A percentile compares a stretch with the other conserved stretches of the same genome.
Conservation (phyloP, 2,797 vertebrate species). For the Triplophysa yarkandensis region DNA sequence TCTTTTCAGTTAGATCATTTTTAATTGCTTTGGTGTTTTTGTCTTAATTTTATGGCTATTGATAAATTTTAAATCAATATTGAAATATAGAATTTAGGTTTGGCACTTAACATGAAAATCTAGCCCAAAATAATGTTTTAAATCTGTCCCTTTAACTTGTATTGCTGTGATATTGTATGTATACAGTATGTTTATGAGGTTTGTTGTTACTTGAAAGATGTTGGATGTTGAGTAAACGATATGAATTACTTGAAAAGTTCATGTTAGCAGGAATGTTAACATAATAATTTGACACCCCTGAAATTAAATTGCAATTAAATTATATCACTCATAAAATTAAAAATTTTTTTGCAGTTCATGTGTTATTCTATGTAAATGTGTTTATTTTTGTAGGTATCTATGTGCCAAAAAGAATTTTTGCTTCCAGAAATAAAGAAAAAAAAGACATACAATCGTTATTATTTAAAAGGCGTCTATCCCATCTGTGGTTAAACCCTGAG, state of each 20-base stretch:
- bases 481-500: conserved; percentile 35
- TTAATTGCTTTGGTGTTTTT: not conserved
- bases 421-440: conserved; percentile 52
- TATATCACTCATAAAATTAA: conserved; percentile 17
- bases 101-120: conserved; percentile 52
- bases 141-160: conserved; percentile 29
- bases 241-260: conserved; percentile 28
- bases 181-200: too few relatives aligned
- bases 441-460: conserved; percentile 28
- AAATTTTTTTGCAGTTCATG: not conserved
- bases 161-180: conserved; percentile 30
- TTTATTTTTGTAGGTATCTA: conserved; percentile 40
- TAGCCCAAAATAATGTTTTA: conserved; percentile 23
- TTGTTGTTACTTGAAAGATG: conserved; percentile 49
- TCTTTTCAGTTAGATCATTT: not conserved
- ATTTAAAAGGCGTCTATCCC: conserved; percentile 26
- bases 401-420: conserved; percentile 52
- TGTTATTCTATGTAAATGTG: conserved; percentile 14
- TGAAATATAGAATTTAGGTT: conserved; percentile 41
- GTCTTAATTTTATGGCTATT: conserved; percentile 16
- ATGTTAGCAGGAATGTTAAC: conserved; percentile 13
- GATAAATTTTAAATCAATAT: conserved; percentile 25
- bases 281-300: conserved; percentile 7
- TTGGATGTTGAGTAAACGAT: conserved; percentile 18
- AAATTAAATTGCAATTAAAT: conserved; percentile 11